Percentiles rank a stretch among this genome's conserved stretches.
Evolutionary conservation across 2,888 invertebrate genomes (phyloP).

Genomic region (Ophion costatus): DNA sequence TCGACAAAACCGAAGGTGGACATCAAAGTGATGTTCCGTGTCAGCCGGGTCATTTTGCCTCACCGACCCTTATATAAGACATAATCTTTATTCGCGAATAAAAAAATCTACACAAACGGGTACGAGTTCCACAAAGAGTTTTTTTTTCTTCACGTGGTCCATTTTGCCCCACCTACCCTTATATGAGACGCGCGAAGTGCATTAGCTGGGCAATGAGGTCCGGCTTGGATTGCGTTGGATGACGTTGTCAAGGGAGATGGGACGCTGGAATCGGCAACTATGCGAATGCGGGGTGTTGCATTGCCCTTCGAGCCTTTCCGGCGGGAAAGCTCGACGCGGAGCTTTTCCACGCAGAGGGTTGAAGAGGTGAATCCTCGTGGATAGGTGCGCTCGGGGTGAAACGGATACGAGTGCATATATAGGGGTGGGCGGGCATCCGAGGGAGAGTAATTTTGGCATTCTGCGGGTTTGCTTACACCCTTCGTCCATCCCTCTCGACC

Average conservation of each 20-base stretch:
- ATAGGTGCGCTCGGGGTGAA: constrained; percentile 66
- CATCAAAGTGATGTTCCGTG: too few relatives aligned
- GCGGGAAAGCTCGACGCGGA: constrained; percentile 26
- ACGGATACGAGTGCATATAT: constrained; percentile 57
- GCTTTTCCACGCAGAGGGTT: constrained; percentile 51
- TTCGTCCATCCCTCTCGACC: constrained; percentile 22
- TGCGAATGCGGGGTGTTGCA: constrained; percentile 25
- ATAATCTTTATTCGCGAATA: too few relatives aligned
- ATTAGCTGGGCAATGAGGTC: constrained; percentile 22
- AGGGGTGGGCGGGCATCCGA: constrained; percentile 77
- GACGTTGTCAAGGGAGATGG: constrained; percentile 22
- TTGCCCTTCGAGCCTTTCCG: constrained; percentile 23
- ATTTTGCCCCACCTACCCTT: constrained; percentile 16
- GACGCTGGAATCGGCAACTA: constrained; percentile 14
- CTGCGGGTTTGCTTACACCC: constrained; percentile 82
- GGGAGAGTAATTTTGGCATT: constrained; percentile 81
- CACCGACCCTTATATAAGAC: too few relatives aligned
- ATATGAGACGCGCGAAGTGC: background rate
- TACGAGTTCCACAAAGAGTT: background rate
- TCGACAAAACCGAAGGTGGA: too few relatives aligned
- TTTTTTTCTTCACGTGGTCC: constrained; percentile 8
- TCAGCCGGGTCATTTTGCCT: too few relatives aligned
- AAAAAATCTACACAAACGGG: background rate
- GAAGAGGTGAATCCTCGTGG: constrained; percentile 54
- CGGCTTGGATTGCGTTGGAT: constrained; percentile 11